Percentiles rank a stretch among this genome's conserved stretches.
Conservation (phyloP, 2,797 vertebrate genomes). For the Sebastes taczanowskii region DNA sequence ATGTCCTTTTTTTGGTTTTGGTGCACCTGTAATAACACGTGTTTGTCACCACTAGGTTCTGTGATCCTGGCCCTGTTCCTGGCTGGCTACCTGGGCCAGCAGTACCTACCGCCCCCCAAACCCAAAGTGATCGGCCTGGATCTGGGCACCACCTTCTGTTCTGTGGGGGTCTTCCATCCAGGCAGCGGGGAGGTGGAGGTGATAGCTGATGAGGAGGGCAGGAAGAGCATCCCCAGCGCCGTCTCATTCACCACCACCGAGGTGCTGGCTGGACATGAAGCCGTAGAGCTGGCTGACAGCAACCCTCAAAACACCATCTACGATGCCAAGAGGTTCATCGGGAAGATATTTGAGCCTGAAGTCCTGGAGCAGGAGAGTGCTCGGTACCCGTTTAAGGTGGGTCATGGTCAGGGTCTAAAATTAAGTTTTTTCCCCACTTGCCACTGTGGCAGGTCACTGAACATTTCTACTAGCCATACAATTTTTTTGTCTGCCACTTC, state of each 20-base stretch:
- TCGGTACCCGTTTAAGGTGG: conserved; percentile 95
- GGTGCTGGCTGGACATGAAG: conserved; percentile 89
- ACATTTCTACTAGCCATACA: no score
- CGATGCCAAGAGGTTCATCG: conserved; percentile 97
- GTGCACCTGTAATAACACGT: conserved; percentile 2
- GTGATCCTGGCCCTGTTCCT: conserved; percentile 92
- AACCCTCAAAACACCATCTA: conserved; percentile 94
- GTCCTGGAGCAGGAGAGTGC: conserved; percentile 87
- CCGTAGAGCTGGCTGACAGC: conserved; percentile 88
- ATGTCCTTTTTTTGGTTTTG: not conserved
- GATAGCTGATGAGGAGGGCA: conserved; percentile 88
- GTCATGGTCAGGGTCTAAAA: not conserved
- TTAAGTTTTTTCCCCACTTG: no score
- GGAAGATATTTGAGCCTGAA: conserved; percentile 88
- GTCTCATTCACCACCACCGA: conserved; percentile 88
- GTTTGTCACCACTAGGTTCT: conserved; percentile 81
- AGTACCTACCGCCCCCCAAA: conserved; percentile 93
- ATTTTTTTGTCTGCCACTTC: no score
- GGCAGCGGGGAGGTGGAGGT: conserved; percentile 93
- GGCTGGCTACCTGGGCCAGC: conserved; percentile 96
- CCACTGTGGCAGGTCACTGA: no score
- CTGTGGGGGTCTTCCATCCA: conserved; percentile 93
- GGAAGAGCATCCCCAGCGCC: conserved; percentile 91
- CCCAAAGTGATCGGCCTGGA: conserved; percentile 94
- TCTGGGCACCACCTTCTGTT: conserved; percentile 97